phyloP scores from a whole-genome alignment of 2,888 invertebrate genomes.

The Rhamnusium bicolor region DNA sequence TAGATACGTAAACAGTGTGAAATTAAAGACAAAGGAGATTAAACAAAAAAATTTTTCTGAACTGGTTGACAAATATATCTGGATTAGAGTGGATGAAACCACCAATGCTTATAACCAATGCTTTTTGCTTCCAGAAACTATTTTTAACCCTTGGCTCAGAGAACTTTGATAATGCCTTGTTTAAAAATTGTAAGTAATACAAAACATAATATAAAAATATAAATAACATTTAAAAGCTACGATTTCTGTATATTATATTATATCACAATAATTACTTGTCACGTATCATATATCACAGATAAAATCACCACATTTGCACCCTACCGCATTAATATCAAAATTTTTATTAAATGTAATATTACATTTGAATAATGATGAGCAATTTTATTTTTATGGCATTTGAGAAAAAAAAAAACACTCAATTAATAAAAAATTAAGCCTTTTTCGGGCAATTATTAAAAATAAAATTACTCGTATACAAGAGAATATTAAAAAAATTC shows the following conservation, averaged over 20 bases:
- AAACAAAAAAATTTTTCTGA: too few relatives aligned
- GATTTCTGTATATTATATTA: not conserved
- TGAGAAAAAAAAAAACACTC: not conserved
- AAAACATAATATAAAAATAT: conserved; percentile 7
- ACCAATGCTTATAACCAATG: too few relatives aligned
- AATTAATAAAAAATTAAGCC: too few relatives aligned
- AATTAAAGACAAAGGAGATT: too few relatives aligned
- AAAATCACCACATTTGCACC: conserved; percentile 15
- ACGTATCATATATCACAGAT: conserved; percentile 12
- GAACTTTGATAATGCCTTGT: conserved; percentile 2
- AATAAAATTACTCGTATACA: conserved; percentile 26
- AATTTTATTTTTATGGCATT: conserved; percentile 23
- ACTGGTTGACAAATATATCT: too few relatives aligned
- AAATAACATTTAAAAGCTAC: conserved; percentile 7
- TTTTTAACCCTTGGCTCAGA: not conserved
- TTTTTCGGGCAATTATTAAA: not conserved
- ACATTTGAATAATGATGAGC: conserved; percentile 15
- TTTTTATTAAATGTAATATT: not conserved
- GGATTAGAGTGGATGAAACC: too few relatives aligned
- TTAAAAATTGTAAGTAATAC: not conserved
- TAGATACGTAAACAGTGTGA: too few relatives aligned
- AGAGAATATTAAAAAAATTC: not conserved
- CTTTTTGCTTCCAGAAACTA: not conserved
- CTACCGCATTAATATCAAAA: conserved; percentile 1
- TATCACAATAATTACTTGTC: conserved; percentile 6